Evolutionary conservation across 2,797 vertebrate genomes (phyloP).

Genomic region (Pangasius macronema): DNA sequence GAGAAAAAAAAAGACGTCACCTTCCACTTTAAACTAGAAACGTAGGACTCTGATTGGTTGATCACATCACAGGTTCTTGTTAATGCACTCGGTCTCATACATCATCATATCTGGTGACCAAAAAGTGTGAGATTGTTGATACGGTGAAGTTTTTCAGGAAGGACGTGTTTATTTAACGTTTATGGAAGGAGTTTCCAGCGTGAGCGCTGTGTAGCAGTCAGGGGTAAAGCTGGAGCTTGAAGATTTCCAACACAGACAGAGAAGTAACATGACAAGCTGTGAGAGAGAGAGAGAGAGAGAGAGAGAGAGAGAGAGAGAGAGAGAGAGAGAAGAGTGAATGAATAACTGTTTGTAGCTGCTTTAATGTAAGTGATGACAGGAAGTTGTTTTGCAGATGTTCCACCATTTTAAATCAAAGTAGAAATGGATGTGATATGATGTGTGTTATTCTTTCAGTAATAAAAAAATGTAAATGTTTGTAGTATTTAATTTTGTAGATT

Average conservation of each 20-base stretch:
- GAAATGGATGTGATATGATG: not conserved
- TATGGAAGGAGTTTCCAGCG: slow-evolving; percentile 1
- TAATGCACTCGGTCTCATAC: too few species aligned
- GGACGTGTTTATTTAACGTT: not conserved
- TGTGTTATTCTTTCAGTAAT: not conserved
- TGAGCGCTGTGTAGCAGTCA: not conserved
- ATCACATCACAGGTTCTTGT: not conserved
- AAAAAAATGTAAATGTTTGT: not conserved
- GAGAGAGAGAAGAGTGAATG: not conserved
- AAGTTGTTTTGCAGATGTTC: not conserved
- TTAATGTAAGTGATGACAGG: not conserved
- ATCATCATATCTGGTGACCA: too few species aligned
- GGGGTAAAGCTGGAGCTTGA: not conserved
- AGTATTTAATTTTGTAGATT: too few species aligned
- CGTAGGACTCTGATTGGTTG: not conserved
- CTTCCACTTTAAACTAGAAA: not conserved
- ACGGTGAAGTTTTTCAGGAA: not conserved
- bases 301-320: not conserved
- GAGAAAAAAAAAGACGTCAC: too few species aligned
- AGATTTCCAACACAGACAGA: not conserved
- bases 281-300: not conserved
- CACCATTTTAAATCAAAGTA: not conserved
- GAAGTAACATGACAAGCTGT: not conserved
- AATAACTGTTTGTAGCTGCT: not conserved
- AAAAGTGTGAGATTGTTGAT: not conserved